These are phyloP conservation scores for Pontoporia blainvillei DNA, from an alignment of 2,113 vertebrate genomes.

Conservation along the genomic window DNA sequence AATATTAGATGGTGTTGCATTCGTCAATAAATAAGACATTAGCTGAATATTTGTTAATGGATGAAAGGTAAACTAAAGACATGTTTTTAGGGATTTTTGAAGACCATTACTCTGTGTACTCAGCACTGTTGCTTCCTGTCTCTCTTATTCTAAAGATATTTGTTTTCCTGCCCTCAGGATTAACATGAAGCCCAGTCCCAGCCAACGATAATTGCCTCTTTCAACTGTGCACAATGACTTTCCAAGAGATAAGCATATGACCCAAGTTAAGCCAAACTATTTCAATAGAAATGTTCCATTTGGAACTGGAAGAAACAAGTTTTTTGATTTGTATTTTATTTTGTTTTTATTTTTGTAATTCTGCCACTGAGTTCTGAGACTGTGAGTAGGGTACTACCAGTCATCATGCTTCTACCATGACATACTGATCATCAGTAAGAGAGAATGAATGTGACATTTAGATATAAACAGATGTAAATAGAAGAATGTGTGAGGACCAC, in stretches of 20 bases:
- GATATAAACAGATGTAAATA: background rate
- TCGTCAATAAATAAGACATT: background rate
- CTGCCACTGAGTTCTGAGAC: background rate
- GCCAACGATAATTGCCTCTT: background rate
- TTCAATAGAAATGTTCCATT: background rate
- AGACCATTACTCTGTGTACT: background rate
- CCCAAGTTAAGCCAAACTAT: background rate
- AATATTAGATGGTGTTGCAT: background rate
- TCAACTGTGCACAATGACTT: background rate
- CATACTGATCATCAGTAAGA: background rate
- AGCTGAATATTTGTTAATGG: background rate
- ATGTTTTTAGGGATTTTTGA: background rate
- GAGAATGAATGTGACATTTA: background rate
- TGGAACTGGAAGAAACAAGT: background rate
- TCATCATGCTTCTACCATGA: background rate
- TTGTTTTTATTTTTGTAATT: background rate
- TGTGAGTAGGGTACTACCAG: background rate
- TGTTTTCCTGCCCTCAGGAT: background rate
- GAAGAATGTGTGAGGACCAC: too few species aligned
- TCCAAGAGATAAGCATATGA: background rate
- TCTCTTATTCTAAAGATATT: background rate
- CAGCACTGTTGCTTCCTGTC: background rate
- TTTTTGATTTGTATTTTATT: background rate
- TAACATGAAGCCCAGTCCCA: background rate
- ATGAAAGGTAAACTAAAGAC: background rate